Percentiles rank a stretch among this genome's conserved stretches.
Conservation (phyloP, 1,140 invertebrate genomes). For the Polypedilum vanderplanki region DNA sequence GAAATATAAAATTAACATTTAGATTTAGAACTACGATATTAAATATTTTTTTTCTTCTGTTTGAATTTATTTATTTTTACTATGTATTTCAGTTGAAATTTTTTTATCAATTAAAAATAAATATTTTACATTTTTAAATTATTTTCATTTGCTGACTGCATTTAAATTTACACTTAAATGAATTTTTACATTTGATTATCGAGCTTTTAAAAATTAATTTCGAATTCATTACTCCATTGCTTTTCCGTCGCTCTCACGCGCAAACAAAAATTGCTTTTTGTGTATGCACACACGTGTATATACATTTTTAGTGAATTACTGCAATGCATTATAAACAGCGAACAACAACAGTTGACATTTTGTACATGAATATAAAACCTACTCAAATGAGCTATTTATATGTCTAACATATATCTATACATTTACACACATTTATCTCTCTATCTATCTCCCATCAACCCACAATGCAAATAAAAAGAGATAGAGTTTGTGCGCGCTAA, state of each 20-base stretch:
- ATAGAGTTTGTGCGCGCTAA: conserved; percentile 5
- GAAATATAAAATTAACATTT: no score
- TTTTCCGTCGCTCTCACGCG: not conserved
- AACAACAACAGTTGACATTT: not conserved
- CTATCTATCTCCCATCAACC: not conserved
- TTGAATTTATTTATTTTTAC: not conserved
- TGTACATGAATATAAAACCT: not conserved
- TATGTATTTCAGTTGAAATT: no score
- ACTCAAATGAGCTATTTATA: not conserved
- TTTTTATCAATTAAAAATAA: no score
- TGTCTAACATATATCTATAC: no score
- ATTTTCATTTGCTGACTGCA: no score
- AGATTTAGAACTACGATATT: no score
- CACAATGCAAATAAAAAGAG: not conserved
- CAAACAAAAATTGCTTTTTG: not conserved
- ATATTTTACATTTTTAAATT: no score
- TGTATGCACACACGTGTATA: not conserved
- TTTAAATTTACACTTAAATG: no score
- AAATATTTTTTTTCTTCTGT: not conserved
- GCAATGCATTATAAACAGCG: not conserved
- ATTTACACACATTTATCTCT: not conserved
- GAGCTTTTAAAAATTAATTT: not conserved
- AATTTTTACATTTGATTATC: no score
- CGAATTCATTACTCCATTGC: not conserved
- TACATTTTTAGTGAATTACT: not conserved